Percentiles rank a stretch among this genome's conserved stretches.
Evolutionary conservation across 2,888 invertebrate species (phyloP).

Genomic region (Thera britannica): DNA sequence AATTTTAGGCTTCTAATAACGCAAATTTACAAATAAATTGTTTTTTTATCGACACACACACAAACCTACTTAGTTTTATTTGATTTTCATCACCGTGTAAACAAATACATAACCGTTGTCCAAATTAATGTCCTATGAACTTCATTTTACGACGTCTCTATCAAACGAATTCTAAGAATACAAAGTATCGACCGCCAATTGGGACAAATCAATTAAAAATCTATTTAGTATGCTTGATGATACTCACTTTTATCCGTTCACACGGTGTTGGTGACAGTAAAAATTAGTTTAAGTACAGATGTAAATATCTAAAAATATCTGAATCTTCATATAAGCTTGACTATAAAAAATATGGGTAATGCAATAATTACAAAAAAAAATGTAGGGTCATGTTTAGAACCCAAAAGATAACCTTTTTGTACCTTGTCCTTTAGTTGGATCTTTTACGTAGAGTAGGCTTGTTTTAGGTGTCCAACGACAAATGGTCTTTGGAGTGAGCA

Average conservation of each 20-base stretch:
- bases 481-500: no score
- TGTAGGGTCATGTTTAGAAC: no score
- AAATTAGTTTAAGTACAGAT: slow-evolving; percentile 55
- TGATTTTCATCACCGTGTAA: slow-evolving; percentile 32
- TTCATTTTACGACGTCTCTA: slow-evolving; percentile 51
- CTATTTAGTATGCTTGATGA: slow-evolving; percentile 69
- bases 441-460: no score
- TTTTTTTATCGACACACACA: slow-evolving; percentile 7
- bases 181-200: slow-evolving; percentile 59
- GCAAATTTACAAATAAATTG: slow-evolving; percentile 5
- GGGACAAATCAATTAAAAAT: slow-evolving; percentile 73
- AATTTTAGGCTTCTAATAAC: neutral
- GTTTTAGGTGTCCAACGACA: no score
- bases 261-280: slow-evolving; percentile 71
- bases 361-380: no score
- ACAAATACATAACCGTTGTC: slow-evolving; percentile 47
- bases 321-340: no score
- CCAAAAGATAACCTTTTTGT: no score
- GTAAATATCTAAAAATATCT: neutral
- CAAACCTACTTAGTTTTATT: slow-evolving; percentile 17
- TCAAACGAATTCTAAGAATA: slow-evolving; percentile 62
- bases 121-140: slow-evolving; percentile 50
- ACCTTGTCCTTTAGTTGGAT: no score
- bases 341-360: no score
- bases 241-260: slow-evolving; percentile 61